phyloP scores from a whole-genome alignment of 2,113 vertebrate genomes.

The Silurus meridionalis region DNA sequence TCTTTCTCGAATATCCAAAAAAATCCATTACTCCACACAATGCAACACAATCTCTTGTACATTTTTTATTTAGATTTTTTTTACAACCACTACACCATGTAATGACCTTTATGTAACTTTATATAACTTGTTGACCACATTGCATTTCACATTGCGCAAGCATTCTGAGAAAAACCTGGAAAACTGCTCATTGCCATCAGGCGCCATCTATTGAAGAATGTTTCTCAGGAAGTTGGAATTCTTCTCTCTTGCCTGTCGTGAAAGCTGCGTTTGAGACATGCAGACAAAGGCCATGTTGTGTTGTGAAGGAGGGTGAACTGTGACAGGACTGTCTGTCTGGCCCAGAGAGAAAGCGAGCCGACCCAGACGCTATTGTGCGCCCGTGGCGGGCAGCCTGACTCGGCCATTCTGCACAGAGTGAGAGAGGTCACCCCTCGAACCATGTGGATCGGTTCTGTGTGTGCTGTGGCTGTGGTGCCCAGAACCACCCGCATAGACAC shows the following conservation, averaged over 20 bases:
- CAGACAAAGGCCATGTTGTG: conserved; percentile 58
- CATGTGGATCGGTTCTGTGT: conserved; percentile 35
- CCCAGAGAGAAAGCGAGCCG: conserved; percentile 41
- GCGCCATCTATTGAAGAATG: conserved; percentile 53
- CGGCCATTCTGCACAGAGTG: conserved; percentile 45
- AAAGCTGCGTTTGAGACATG: conserved; percentile 54
- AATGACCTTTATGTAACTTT: conserved; percentile 20
- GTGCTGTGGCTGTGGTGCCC: conserved; percentile 10
- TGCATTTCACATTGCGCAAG: not conserved
- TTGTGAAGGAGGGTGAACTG: conserved; percentile 51
- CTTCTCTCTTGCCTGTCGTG: conserved; percentile 46
- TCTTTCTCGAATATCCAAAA: not conserved
- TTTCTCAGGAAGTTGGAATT: conserved; percentile 47
- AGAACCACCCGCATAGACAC: conserved; percentile 24
- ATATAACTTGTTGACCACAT: conserved; percentile 28
- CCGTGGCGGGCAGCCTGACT: conserved; percentile 45
- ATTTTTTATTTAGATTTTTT: conserved; percentile 19
- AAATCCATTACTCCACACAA: conserved; percentile 27
- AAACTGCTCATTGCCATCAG: conserved; percentile 50
- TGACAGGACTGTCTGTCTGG: conserved; percentile 56
- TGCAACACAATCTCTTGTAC: not conserved
- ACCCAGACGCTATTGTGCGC: conserved; percentile 55
- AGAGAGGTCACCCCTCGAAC: conserved; percentile 48
- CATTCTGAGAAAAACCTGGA: conserved; percentile 27
- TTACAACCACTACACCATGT: not conserved